Conservation (phyloP, 2,888 invertebrate genomes). For the Marasmarcha lunaedactyla region DNA sequence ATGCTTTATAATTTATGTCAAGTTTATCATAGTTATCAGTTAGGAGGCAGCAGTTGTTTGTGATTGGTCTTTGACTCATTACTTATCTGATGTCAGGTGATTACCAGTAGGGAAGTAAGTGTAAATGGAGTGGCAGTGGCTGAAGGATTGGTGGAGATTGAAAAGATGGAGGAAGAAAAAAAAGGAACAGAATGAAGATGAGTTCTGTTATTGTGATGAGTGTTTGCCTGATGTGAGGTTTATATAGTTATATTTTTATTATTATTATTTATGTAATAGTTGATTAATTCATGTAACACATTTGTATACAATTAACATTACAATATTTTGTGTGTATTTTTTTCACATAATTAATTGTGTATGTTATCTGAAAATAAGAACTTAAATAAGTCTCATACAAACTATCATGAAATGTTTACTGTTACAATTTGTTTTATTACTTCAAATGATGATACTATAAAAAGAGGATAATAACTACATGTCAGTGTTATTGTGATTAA, state of each 20-base stretch:
- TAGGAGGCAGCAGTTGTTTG: background rate
- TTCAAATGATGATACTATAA: no score
- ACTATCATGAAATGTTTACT: no score
- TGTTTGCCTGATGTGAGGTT: conserved; percentile 72
- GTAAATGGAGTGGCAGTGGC: conserved; percentile 83
- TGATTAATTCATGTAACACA: no score
- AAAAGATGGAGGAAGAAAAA: conserved; percentile 75
- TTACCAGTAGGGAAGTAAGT: conserved; percentile 29
- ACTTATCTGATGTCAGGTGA: conserved; percentile 16
- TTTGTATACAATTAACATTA: no score
- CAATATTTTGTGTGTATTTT: no score
- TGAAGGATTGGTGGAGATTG: conserved; percentile 85
- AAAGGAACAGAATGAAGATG: conserved; percentile 67
- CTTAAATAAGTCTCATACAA: no score
- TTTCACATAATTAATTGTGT: no score
- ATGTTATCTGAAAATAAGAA: no score
- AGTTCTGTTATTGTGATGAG: conserved; percentile 83
- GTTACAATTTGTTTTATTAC: no score
- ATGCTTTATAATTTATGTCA: conserved; percentile 54
- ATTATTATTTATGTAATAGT: conserved; percentile 11
- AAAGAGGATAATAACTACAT: no score
- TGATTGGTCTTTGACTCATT: background rate
- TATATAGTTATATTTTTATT: conserved; percentile 12
- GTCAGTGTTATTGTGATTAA: no score
- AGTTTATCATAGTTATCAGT: conserved; percentile 52